A percentile compares a stretch with the other conserved stretches of the same genome.
Evolutionary conservation across 1,140 invertebrate genomes (phyloP).

Genomic region (Parasteatoda tepidariorum): DNA sequence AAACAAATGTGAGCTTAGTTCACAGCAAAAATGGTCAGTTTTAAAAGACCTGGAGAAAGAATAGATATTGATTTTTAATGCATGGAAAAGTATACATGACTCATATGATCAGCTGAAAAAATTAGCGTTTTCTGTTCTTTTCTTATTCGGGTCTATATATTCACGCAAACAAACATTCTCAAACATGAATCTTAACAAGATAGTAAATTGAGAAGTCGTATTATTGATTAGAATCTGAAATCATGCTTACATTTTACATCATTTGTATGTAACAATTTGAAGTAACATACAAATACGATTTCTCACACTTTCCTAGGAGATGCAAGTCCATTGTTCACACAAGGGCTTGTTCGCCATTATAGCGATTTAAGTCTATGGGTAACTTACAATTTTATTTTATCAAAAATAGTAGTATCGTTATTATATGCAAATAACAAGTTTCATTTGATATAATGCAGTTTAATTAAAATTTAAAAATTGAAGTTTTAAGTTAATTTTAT

Average conservation of each 20-base stretch:
- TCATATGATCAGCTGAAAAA: not conserved
- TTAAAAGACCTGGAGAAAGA: not conserved
- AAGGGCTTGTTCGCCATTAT: no score
- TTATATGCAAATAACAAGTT: no score
- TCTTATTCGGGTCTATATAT: not conserved
- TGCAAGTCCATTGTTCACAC: no score
- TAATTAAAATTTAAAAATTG: no score
- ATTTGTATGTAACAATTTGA: no score
- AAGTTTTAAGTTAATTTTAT: no score
- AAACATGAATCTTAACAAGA: not conserved
- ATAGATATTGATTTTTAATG: not conserved
- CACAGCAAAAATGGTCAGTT: not conserved
- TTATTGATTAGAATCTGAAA: not conserved
- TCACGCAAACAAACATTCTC: not conserved
- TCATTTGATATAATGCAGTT: no score
- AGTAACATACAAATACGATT: no score
- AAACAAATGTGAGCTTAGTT: conserved; percentile 33
- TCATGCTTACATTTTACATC: not conserved
- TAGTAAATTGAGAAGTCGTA: not conserved
- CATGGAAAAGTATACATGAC: not conserved
- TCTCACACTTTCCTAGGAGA: no score
- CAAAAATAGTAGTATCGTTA: no score
- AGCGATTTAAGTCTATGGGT: no score
- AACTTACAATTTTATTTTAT: no score
- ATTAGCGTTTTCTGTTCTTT: not conserved